Base-by-base conservation (phyloP, 2,888 invertebrate species). In the Gari tellinella region DNA sequence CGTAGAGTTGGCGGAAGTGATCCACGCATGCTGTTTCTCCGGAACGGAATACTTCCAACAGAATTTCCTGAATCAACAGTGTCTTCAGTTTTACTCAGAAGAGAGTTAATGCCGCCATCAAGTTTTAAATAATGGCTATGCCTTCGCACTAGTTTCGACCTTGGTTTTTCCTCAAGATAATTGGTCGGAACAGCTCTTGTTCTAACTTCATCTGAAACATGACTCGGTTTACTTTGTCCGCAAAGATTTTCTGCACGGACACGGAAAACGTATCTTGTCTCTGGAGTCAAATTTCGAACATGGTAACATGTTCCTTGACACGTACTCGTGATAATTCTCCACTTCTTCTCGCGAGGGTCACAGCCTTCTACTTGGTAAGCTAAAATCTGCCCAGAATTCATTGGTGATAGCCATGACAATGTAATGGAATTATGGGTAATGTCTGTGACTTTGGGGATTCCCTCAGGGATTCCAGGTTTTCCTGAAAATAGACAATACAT, bases 351-450 rank as follows among this genome's bases (percentile, higher is more conserved):
- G 19, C 46, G 73, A 15, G 65, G 45, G 26, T 21, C 46, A 19
- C 60, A 60, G 37, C 48, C 38, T 31, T 60, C 60, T 23, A 60
- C 49, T 72, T 83, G 77, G 51, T 77, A 84, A 14, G 84, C 84
- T 45, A 84, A 56, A 51, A 84, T 82, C 68, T 67, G 83, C 75
- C 84, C 73, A 63, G 81, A 80, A 61, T 84, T 80, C 68, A 82
- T 72, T 1, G 92, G 92, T 21, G 91, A 85, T 17, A 84, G 83
- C 92, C 92, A 92, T 64, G 86, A 72, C 57, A 90, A 67, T 26
- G 84, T 86, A 23, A 89, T 58, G 19, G 86, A 85, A 78, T 86
- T 88, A 70, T 86, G 86, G 60, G 86, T 86, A 38, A 87, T 81
- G 38, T 88, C 82, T 23, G 75, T 73, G 10, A 83, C 72, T 52